Evolutionary conservation across 2,113 vertebrate genomes (phyloP).

Genomic region (Theristicus caerulescens): DNA sequence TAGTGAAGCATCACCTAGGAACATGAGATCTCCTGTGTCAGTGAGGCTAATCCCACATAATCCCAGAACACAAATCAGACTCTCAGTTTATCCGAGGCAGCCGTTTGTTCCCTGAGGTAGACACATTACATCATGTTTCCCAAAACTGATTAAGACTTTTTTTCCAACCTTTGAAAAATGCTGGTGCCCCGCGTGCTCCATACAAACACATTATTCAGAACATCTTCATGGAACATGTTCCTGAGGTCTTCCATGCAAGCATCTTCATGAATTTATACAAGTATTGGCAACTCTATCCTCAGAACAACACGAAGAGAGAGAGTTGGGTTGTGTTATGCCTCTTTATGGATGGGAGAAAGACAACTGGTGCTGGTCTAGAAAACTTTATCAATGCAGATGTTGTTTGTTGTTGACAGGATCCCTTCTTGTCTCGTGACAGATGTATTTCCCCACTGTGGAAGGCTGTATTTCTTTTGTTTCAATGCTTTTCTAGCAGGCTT

Average conservation of each 20-base stretch:
- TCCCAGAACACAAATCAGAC: background rate
- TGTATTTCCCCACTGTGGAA: background rate
- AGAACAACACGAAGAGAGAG: background rate
- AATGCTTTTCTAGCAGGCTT: background rate
- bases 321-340: background rate
- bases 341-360: background rate
- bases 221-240: background rate
- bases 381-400: background rate
- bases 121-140: background rate
- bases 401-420: background rate
- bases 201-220: fast-evolving
- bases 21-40: background rate
- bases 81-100: background rate
- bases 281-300: background rate
- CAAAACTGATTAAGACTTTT: background rate
- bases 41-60: background rate
- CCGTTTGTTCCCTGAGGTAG: background rate
- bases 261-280: background rate
- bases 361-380: background rate
- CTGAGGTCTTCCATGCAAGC: background rate
- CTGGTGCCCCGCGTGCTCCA: fast-evolving
- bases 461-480: background rate
- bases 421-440: fast-evolving
- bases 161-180: background rate
- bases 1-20: background rate